phyloP scores from a whole-genome alignment of 2,888 invertebrate genomes.

The Polyommatus icarus region DNA sequence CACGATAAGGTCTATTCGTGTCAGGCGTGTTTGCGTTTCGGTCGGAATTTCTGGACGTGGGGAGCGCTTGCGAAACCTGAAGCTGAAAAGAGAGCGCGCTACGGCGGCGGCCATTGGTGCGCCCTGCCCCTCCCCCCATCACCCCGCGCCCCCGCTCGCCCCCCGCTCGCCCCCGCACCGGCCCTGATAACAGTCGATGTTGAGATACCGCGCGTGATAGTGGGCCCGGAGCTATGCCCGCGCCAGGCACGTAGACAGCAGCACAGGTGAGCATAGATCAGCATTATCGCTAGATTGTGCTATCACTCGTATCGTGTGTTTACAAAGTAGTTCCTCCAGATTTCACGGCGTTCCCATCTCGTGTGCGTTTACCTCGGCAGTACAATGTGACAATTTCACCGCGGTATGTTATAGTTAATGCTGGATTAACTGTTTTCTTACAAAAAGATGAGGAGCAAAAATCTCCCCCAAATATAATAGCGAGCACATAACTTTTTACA shows the following conservation, averaged over 20 bases:
- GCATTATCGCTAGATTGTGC: constrained; percentile 32
- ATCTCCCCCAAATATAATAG: not conserved
- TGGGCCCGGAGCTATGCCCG: constrained; percentile 44
- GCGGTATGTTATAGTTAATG: not conserved
- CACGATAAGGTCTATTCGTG: constrained; percentile 11
- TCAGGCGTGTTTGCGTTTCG: not conserved
- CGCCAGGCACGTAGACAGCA: constrained; percentile 36
- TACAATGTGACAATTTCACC: not conserved
- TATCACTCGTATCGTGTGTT: constrained; percentile 28
- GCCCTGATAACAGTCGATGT: constrained; percentile 44
- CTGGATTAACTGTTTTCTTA: not conserved
- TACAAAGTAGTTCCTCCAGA: not conserved
- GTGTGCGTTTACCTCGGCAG: not conserved
- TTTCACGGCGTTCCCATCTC: not conserved
- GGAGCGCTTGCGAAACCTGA: constrained; percentile 40
- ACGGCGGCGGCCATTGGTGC: constrained; percentile 35
- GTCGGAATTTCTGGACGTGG: constrained; percentile 28
- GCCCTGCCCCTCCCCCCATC: constrained; percentile 32
- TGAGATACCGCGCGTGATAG: constrained; percentile 48
- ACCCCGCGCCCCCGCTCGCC: constrained; percentile 38
- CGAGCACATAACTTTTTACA: not conserved
- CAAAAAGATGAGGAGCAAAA: not conserved
- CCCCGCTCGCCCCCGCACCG: constrained; percentile 36
- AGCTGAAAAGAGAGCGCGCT: constrained; percentile 43
- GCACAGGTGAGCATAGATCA: constrained; percentile 11